Base-by-base conservation (phyloP, 2,113 vertebrate species). In the Ascaphus truei region DNA sequence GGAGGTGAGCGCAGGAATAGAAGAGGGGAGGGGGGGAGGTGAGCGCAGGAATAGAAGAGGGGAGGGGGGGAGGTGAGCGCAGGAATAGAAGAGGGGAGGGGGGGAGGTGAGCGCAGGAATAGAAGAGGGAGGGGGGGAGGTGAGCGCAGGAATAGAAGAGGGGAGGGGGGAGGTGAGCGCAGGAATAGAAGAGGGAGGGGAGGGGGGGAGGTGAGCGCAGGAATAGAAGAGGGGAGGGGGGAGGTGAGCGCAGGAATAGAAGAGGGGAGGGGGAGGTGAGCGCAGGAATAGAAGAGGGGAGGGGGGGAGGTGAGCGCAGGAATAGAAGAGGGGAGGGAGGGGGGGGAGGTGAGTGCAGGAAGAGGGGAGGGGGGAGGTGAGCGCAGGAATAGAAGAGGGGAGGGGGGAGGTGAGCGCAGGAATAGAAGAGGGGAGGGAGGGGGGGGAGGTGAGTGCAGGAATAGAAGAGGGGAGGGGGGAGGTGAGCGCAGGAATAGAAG, bases 1-100 rank as follows among this genome's bases (percentile, higher is more conserved):
- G n/a, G 37, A 10, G 20, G 8, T 15, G 18, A n/a, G n/a, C n/a
- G n/a, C n/a, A n/a, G n/a, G n/a, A n/a, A 96, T 96, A 25, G 86
- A 85, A 1, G 94, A 96, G 84, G 94, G 94, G 47, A 93, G 96
- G 69, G 93, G 95, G 56, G 94, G 94, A 96, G 93, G 94, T 96
- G 86, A 84, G 87, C 2, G 3, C n/a, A 1, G 5, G 3, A 20
- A 15, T 34, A 36, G 34, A 15, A 12, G 7, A 12, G 33, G 13
- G 11, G 37, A n/a, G n/a, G n/a, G 11, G n/a, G 37, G n/a, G 37
- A 10, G 20, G 8, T 15, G 18, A n/a, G n/a, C n/a, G n/a, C n/a
- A n/a, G n/a, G n/a, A n/a, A 96, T 96, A 25, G 86, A 85, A 1
- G 94, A 96, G 84, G 94, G 94, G 47, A 93, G 96, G 69, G 93